Conservation (phyloP, 2,113 vertebrate species). For the Lycocorax pyrrhopterus region DNA sequence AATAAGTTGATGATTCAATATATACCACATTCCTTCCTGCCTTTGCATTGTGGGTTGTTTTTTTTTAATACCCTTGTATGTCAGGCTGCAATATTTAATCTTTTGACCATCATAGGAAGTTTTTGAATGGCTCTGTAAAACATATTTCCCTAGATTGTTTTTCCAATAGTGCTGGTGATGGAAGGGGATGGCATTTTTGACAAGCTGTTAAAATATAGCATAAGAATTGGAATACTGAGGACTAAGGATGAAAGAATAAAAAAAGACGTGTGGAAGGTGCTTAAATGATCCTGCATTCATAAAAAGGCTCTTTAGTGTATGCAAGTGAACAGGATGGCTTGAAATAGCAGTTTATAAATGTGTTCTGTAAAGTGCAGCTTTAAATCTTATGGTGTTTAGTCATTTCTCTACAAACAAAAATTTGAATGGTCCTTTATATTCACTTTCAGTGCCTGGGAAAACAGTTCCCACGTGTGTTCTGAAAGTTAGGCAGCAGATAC, state of each 20-base stretch:
- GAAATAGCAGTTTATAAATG: background rate
- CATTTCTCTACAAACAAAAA: background rate
- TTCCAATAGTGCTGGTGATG: background rate
- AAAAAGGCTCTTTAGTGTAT: background rate
- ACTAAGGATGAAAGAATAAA: background rate
- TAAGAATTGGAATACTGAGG: background rate
- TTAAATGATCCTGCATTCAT: background rate
- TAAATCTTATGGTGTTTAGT: background rate
- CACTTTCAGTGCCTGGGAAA: background rate
- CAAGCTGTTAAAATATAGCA: background rate
- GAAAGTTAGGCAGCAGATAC: background rate
- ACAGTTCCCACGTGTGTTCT: background rate
- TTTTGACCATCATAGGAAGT: background rate
- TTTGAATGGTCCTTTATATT: background rate
- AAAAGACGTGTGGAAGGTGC: background rate
- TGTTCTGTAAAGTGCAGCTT: background rate
- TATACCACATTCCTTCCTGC: background rate
- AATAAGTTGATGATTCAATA: background rate
- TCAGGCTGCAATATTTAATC: background rate
- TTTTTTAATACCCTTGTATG: background rate
- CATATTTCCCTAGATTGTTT: background rate
- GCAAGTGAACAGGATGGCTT: background rate
- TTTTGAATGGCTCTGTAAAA: background rate
- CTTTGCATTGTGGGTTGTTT: background rate
- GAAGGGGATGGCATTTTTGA: conserved; percentile 12